phyloP scores from a whole-genome alignment of 1,140 invertebrate genomes.

The Harpegnathos saltator region DNA sequence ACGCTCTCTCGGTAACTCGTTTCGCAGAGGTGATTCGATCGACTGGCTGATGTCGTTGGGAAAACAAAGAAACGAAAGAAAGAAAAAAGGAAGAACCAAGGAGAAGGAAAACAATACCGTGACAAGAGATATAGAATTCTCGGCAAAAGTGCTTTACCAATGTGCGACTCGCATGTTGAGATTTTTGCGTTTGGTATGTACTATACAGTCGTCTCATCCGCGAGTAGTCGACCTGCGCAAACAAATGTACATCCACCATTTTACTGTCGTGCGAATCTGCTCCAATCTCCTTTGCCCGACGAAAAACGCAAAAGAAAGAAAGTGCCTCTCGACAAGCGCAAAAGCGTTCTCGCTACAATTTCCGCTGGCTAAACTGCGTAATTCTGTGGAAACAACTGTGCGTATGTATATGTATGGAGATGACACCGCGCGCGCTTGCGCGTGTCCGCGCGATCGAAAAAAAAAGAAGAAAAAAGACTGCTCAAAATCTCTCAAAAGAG shows the following conservation, averaged over 20 bases:
- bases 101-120: neutral
- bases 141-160: slow-evolving; percentile 54
- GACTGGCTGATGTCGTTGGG: slow-evolving; percentile 16
- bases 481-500: neutral
- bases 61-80: no score
- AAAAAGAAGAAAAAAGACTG: neutral
- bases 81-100: neutral
- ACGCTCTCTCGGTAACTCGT: slow-evolving; percentile 22
- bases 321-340: slow-evolving; percentile 9
- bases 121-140: slow-evolving; percentile 35
- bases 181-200: slow-evolving; percentile 56
- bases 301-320: slow-evolving; percentile 35
- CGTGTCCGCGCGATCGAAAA: no score
- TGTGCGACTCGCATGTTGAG: slow-evolving; percentile 39
- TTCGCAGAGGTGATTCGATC: slow-evolving; percentile 28
- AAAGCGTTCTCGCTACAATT: slow-evolving; percentile 39
- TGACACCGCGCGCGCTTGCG: no score
- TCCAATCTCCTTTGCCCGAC: slow-evolving; percentile 25
- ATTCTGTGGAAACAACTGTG: slow-evolving; percentile 13
- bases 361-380: slow-evolving; percentile 13
- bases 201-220: slow-evolving; percentile 52
- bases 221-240: slow-evolving; percentile 53
- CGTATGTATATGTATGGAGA: no score
- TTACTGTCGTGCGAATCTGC: slow-evolving; percentile 29
- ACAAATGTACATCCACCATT: slow-evolving; percentile 57